phyloP scores from a whole-genome alignment of 2,888 invertebrate species.

The Cryptus armator region DNA sequence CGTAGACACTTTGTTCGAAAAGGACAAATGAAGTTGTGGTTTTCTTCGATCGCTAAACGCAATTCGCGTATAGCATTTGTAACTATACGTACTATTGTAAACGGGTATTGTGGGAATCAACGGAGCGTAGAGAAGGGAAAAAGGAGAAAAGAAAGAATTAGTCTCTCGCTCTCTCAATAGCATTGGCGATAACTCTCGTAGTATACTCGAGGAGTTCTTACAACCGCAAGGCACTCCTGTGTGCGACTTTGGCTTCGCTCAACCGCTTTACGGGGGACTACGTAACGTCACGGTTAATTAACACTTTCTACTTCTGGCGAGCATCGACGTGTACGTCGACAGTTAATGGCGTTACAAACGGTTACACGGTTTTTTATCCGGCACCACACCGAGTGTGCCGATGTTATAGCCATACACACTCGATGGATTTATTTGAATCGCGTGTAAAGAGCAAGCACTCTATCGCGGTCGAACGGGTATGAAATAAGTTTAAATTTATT shows the following conservation, averaged over 20 bases:
- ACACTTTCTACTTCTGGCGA: constrained; percentile 66
- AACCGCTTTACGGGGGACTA: constrained; percentile 14
- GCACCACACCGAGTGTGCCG: constrained; percentile 5
- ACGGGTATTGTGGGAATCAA: constrained; percentile 19
- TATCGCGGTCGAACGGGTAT: not conserved
- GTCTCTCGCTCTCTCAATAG: constrained; percentile 33
- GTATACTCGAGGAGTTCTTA: constrained; percentile 44
- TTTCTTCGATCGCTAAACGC: constrained; percentile 40
- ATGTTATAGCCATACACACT: not conserved
- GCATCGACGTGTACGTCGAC: constrained; percentile 62
- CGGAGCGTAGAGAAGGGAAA: constrained; percentile 35
- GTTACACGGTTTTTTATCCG: constrained; percentile 50
- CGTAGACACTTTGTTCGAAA: not conserved
- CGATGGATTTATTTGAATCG: constrained; percentile 12
- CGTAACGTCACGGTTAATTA: constrained; percentile 68
- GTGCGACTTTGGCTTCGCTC: constrained; percentile 38
- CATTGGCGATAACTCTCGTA: constrained; percentile 57
- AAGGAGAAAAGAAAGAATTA: constrained; percentile 14
- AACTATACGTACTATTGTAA: not conserved
- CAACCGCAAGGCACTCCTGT: constrained; percentile 34
- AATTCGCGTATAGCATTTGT: constrained; percentile 25
- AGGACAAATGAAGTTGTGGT: constrained; percentile 51
- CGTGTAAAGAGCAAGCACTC: not conserved
- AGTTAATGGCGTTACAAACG: constrained; percentile 64
- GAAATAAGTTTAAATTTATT: not conserved